phyloP scores from a whole-genome alignment of 2,113 vertebrate genomes.

The Leptobrachium ailaonicum region DNA sequence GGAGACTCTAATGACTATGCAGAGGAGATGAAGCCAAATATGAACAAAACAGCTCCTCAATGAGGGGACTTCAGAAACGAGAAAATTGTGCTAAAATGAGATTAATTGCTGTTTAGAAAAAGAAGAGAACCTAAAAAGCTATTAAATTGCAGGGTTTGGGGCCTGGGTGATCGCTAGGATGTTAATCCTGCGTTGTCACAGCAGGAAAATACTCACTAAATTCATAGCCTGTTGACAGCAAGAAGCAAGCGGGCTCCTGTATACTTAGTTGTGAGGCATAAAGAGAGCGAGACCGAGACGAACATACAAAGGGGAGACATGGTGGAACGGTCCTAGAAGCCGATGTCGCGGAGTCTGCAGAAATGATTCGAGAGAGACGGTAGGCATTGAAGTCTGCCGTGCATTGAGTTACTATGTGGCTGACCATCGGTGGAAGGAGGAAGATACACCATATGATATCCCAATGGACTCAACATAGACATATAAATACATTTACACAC shows the following conservation, averaged over 20 bases:
- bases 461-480: too few species aligned
- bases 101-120: slow-evolving; percentile 99
- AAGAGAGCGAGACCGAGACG: slow-evolving; percentile 59
- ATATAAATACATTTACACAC: too few species aligned
- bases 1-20: slow-evolving; percentile 99
- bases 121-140: slow-evolving; percentile 91
- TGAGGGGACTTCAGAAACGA: slow-evolving; percentile 97
- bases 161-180: slow-evolving; percentile 92
- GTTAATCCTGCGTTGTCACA: slow-evolving; percentile 96
- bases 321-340: slow-evolving; percentile 15
- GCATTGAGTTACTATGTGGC: neutral
- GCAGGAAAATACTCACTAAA: slow-evolving; percentile 86
- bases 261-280: slow-evolving; percentile 85
- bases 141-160: slow-evolving; percentile 99
- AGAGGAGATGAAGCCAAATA: slow-evolving; percentile 99
- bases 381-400: neutral
- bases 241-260: slow-evolving; percentile 74
- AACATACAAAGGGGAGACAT: slow-evolving; percentile 36
- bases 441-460: too few species aligned
- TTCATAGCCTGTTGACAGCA: slow-evolving; percentile 86
- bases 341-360: slow-evolving; percentile 8
- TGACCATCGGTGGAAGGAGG: too few species aligned
- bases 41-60: slow-evolving; percentile 99
- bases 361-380: slow-evolving; percentile 14
- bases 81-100: slow-evolving; percentile 99